Evolutionary conservation across 2,888 invertebrate species (phyloP), one percentile per base, ranked within the genome.

Genomic region (Drosophila vallismaia): DNA sequence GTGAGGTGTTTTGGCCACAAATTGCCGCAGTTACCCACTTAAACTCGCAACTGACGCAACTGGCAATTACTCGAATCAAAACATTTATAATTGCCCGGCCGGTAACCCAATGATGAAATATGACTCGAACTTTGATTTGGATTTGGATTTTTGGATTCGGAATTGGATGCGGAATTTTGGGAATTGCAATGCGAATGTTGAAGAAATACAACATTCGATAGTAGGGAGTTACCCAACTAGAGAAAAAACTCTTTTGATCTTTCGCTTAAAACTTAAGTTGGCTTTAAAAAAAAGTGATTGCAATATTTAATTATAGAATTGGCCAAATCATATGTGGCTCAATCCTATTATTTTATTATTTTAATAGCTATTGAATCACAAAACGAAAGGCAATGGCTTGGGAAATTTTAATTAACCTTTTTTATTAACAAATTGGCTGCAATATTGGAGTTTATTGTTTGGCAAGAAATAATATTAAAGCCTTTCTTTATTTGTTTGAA

Each of bases 11-110:
- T 48, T 29, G 48, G 48, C 28, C 66, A 53, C 44, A 48, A 60
- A 62, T 60, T 63, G 63, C 63, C 63, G 14, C 63, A 67, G 67
- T 66, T 66, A 63, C 51, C 63, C 63, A 66, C 51, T 60, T 60
- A 62, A n/a, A 38, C 38, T 24, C 26, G 4, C 44, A 14, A 24
- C 54, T 64, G 63, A 64, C 63, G 63, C 68, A 64, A 64, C 67
- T 24, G 54, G 44, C 63, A 64, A 64, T 64, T 64, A 64, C 63
- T 36, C 52, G 63, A 36, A 67, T 64, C 63, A 64, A 64, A 64
- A 64, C 68, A 53, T 67, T 64, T 67, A 53, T 64, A 64, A 64
- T 67, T 64, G 63, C 63, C 67, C 44, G 36, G 63, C 63, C 29
- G 19, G 19, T 5, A 28, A 53, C 24, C 54, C 36, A 67, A 67